These are phyloP conservation scores for Neoscelio sp. DNA, from an alignment of 2,888 invertebrate genomes.

Conservation along the genomic window DNA sequence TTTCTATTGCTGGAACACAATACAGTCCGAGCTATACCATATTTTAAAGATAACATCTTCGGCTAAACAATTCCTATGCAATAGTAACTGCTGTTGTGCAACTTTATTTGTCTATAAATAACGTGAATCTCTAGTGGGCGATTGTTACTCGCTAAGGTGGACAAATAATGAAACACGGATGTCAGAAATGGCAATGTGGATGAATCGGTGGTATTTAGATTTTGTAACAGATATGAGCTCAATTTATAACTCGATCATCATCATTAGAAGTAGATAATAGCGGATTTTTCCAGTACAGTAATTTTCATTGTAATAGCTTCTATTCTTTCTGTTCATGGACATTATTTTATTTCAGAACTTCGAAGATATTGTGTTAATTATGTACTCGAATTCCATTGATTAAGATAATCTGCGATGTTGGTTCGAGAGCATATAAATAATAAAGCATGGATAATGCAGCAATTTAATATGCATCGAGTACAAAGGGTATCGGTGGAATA, in stretches of 20 bases:
- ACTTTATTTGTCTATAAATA: conserved; percentile 59
- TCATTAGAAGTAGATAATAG: background rate
- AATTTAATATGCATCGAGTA: background rate
- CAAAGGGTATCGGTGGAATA: background rate
- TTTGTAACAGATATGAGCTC: conserved; percentile 10
- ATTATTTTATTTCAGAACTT: no score
- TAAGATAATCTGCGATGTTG: no score
- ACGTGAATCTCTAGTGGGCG: conserved; percentile 47
- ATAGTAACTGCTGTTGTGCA: conserved; percentile 28
- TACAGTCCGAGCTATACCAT: conserved; percentile 3
- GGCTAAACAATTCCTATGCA: conserved; percentile 33
- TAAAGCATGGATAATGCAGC: background rate
- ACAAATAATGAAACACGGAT: conserved; percentile 52
- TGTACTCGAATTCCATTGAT: no score
- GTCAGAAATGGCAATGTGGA: conserved; percentile 14
- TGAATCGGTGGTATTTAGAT: conserved; percentile 24
- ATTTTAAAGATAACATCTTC: conserved; percentile 52
- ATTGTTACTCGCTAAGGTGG: conserved; percentile 43
- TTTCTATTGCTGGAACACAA: conserved; percentile 32
- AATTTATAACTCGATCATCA: conserved; percentile 13
- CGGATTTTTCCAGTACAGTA: background rate
- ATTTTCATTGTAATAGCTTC: no score
- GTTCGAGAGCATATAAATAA: no score
- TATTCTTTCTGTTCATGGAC: no score
- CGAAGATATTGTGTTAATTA: no score